Evolutionary conservation across 1,140 invertebrate genomes (phyloP), one percentile per base, ranked within the genome.

Genomic region (Drosophila guanche): DNA sequence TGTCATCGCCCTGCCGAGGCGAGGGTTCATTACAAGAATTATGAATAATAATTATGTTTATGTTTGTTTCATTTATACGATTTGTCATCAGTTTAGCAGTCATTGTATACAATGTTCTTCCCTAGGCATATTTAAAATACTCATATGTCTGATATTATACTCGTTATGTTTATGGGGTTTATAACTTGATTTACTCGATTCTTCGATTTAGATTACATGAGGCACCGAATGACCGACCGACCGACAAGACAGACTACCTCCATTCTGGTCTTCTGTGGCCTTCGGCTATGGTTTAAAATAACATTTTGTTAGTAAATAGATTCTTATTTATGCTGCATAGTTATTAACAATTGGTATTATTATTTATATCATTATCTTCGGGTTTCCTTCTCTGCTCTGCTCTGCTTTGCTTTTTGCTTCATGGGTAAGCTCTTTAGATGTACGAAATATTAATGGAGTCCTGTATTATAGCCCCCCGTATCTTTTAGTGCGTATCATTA

Each of bases 51-150:
- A 72, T 66, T 62, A 59, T 59, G 25, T 58, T 52, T 56, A 46
- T 63, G 50, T 33, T 45, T 53, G 29, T 59, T 37, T 51, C 51
- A 41, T 55, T 65, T 57, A 56, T 70, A 73, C 54, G 79, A 74
- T 78, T 78, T 83, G 70, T 85, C 71, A 58, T 85, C 72, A 59
- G 72, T 76, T 74, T 76, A 84, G 81, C 81, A 77, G 79, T 83
- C 79, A 79, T 59, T 71, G 67, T 71, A 71, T 72, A 72, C 69
- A 63, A 74, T 56, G 41, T 73, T 52, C 55, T 55, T 37, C 47
- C 45, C 67, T 75, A 75, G 52, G 62, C 62, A 75, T 75, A 67
- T 75, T 75, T 75, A 75, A 75, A 75, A 75, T 76, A 76, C 63
- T 76, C 71, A 76, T 69, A 76, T 75, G 71, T 76, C 65, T 67